Evolutionary conservation across 2,888 invertebrate species (phyloP).

Genomic region (Rhamnusium bicolor): DNA sequence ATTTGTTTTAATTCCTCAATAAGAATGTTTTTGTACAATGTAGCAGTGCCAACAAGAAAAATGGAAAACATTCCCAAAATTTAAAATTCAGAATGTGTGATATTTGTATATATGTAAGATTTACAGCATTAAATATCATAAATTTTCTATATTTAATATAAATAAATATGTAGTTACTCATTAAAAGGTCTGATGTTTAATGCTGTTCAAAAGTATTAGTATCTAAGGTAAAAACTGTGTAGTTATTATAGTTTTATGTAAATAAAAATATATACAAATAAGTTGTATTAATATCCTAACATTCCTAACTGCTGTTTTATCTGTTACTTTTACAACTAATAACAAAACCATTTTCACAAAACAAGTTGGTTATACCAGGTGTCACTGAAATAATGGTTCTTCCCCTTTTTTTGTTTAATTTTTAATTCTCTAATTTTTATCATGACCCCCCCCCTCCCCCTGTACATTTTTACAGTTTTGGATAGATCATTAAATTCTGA

Average conservation of each 20-base stretch:
- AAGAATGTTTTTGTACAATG: neutral
- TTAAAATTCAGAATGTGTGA: constrained; percentile 36
- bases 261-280: constrained; percentile 17
- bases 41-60: neutral
- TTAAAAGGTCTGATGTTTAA: constrained; percentile 20
- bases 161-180: neutral
- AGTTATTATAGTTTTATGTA: constrained; percentile 28
- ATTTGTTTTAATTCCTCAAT: too few relatives aligned
- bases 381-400: too few relatives aligned
- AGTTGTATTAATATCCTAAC: neutral
- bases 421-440: too few relatives aligned
- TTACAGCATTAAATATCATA: constrained; percentile 21
- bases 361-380: too few relatives aligned
- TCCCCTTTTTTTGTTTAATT: too few relatives aligned
- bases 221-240: constrained; percentile 21
- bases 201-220: constrained; percentile 22
- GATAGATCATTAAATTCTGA: too few relatives aligned
- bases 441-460: too few relatives aligned
- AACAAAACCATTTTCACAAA: too few relatives aligned
- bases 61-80: constrained; percentile 10
- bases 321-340: too few relatives aligned
- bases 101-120: constrained; percentile 34
- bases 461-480: too few relatives aligned
- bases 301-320: too few relatives aligned
- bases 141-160: constrained; percentile 3